Conservation (phyloP, 2,113 vertebrate genomes). For the Takifugu flavidus region DNA sequence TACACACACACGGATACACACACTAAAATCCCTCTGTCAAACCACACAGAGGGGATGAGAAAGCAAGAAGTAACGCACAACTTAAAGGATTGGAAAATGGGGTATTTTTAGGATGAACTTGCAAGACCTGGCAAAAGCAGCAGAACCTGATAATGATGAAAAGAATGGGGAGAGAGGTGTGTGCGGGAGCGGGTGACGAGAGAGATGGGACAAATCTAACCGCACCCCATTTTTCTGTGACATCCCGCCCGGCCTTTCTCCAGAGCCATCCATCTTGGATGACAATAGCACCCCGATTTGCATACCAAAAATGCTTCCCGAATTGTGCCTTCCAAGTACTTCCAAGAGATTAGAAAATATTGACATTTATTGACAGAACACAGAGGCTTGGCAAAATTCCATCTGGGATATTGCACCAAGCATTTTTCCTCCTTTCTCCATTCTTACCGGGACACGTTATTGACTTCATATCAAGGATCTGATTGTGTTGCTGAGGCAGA, state of each 20-base stretch:
- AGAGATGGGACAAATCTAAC: conserved; percentile 33
- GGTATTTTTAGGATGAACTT: conserved; percentile 22
- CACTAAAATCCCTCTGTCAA: conserved; percentile 55
- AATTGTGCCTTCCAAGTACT: conserved; percentile 50
- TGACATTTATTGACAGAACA: conserved; percentile 62
- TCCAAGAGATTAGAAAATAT: conserved; percentile 63
- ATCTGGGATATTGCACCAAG: conserved; percentile 53
- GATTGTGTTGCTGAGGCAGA: conserved; percentile 34
- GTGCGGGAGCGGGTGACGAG: background rate
- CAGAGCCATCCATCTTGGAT: conserved; percentile 57
- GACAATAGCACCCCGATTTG: conserved; percentile 59
- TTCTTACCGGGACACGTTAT: conserved; percentile 41
- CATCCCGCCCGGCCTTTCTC: conserved; percentile 43
- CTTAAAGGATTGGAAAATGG: conserved; percentile 10
- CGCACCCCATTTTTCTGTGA: conserved; percentile 45
- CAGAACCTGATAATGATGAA: conserved; percentile 8
- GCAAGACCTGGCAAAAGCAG: conserved; percentile 8
- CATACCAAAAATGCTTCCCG: conserved; percentile 62
- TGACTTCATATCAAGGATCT: conserved; percentile 51
- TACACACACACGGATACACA: conserved; percentile 50
- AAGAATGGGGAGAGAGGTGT: conserved; percentile 22
- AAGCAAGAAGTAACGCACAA: background rate
- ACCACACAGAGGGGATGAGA: background rate
- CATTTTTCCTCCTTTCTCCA: conserved; percentile 39
- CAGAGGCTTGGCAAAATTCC: conserved; percentile 36